Evolutionary conservation across 2,113 vertebrate genomes (phyloP).

Genomic region (Ochotona curzoniae): DNA sequence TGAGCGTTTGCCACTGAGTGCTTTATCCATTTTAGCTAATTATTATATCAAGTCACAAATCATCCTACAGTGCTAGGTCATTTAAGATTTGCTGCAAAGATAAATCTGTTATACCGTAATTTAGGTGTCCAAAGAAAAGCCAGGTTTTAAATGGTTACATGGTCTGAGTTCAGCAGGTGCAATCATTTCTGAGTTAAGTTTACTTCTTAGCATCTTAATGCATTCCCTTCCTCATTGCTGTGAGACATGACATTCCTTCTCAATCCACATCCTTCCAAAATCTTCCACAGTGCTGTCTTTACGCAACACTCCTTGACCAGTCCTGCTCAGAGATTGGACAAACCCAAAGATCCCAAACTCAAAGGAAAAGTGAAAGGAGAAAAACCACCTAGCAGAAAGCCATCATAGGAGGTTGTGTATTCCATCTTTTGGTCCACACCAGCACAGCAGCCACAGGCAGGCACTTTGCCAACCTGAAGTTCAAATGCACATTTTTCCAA

Average conservation of each 20-base stretch:
- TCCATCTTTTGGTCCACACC: neutral
- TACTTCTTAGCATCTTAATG: neutral
- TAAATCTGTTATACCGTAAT: neutral
- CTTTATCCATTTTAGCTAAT: neutral
- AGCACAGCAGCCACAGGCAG: neutral
- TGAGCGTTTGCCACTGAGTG: neutral
- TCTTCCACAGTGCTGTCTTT: neutral
- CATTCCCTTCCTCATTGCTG: neutral
- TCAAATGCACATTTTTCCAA: neutral
- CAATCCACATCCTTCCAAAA: neutral
- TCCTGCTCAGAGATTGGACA: neutral
- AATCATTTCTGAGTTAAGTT: neutral
- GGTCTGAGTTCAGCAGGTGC: neutral
- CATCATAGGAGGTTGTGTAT: neutral
- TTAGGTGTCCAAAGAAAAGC: conserved; percentile 34
- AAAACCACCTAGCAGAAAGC: neutral
- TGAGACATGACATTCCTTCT: neutral
- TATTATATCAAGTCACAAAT: neutral
- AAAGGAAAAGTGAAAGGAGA: neutral
- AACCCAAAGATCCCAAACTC: neutral
- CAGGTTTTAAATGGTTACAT: neutral
- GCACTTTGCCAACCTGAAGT: neutral
- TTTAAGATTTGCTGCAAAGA: conserved; percentile 3
- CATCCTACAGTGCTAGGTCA: neutral
- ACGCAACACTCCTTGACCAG: neutral